A percentile compares a stretch with the other conserved stretches of the same genome.
Conservation (phyloP, 2,797 vertebrate species). For the Enteromius thamalakanensis region DNA sequence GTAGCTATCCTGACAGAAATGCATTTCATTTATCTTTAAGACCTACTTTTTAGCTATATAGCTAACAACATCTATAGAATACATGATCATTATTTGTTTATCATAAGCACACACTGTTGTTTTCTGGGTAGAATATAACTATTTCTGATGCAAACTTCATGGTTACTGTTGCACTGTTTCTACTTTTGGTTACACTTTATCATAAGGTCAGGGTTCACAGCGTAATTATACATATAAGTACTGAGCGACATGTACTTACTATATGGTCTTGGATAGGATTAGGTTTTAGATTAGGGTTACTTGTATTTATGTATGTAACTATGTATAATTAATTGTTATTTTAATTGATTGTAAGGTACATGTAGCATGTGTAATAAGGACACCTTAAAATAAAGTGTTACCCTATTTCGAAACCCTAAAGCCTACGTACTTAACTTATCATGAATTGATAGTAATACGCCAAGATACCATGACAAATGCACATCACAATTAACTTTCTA, state of each 20-base stretch:
- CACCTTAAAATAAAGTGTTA: too few relatives aligned
- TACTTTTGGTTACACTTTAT: neutral
- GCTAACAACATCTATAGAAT: neutral
- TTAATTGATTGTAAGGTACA: too few relatives aligned
- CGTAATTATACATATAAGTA: neutral
- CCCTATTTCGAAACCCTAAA: neutral
- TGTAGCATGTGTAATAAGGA: too few relatives aligned
- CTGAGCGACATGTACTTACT: neutral
- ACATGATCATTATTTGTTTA: neutral
- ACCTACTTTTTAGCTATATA: neutral
- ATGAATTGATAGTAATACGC: neutral
- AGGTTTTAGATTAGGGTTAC: neutral
- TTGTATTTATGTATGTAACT: too few relatives aligned
- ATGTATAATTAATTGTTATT: too few relatives aligned
- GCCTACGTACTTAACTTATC: neutral
- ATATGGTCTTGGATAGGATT: neutral
- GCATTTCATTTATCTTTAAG: neutral
- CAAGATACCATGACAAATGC: neutral
- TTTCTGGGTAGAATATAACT: neutral
- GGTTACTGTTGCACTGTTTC: neutral
- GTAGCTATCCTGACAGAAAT: neutral
- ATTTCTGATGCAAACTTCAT: neutral
- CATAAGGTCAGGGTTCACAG: too few relatives aligned
- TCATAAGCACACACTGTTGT: neutral
- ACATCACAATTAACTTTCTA: neutral